Base-by-base conservation (phyloP, 2,888 invertebrate genomes). In the Myathropa florea region DNA sequence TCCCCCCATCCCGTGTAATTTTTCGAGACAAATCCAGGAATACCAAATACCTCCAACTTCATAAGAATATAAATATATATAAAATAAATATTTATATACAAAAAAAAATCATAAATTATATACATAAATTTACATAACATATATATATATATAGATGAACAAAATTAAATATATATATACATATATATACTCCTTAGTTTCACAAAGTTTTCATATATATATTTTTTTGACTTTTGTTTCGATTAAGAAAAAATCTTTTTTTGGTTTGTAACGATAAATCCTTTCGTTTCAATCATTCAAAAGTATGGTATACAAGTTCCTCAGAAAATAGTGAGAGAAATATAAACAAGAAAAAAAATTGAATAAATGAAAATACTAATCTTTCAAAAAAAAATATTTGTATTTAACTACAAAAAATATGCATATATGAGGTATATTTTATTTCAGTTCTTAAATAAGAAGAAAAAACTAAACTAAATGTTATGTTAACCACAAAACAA, bases 241-340 rank as follows among this genome's bases (percentile, higher is more conserved):
- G 14, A 26, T 57, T 24, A 57, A 57, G 57, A 57, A 24, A 57
- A 57, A 57, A 57, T 57, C 24, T 57, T 26, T 57, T 89, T 89
- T 90, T 90, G 88, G 88, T 90, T 89, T 89, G 82, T 88, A 87
- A 89, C 86, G 86, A 85, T 85, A 82, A 73, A 73, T 82, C 72
- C 77, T 77, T 86, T 86, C 86, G 86, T 86, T 83, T 83, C 83
- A 79, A 86, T 86, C 86, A 86, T 83, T 86, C 86, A 86, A 91
- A 57, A 91, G 92, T 92, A 92, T 95, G 95, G 95, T 95, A 95
- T 95, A 95, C 95, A 95, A 95, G 95, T 95, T 95, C 95, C 95
- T 95, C 95, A 94, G 89, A 89, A 91, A 91, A 90, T 91, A 91
- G 91, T 90, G 89, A 90, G 90, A 90, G 91, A 91, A 89, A 89